Evolutionary conservation across 1,140 invertebrate genomes (phyloP), one percentile per base, ranked within the genome.

Genomic region (Aporrectodea caliginosa): DNA sequence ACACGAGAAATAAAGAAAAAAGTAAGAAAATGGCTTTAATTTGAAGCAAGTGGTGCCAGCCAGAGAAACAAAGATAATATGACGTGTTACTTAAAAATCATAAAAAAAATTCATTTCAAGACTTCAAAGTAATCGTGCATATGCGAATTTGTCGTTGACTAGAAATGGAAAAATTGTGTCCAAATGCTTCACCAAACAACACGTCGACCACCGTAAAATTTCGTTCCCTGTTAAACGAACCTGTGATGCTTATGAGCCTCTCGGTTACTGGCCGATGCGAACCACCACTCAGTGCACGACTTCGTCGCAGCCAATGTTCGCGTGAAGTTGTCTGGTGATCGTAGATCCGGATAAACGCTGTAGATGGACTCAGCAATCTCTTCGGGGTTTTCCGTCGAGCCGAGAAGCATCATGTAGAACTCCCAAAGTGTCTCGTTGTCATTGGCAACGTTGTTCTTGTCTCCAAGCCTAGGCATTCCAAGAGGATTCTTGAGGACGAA

Each of bases 271-370:
- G 33, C 16, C 27, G 75, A 35, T 77, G 35, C 75, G 35, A 77
- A 77, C 75, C 75, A 77, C n/a, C 33, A 35, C 2, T 77, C 75
- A 12, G 75, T 77, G 27, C 29, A 33, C 33, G 58, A 29, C 75
- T 77, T 31, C 43, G 75, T 77, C 0, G 58, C 30, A 2, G 75
- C 75, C 43, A 16, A 22, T 22, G 33, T 58, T 29, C 75, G 34
- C 34, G 43, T 77, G 34, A 35, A 2, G 2, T 43, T 77, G 27
- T 77, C 75, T 27, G 34, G 6, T 2, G 35, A 33, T 30, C 35
- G 2, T n/a, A 77, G 31, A 35, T 77, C 43, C 1, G 75, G 75
- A 58, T 77, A 77, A 27, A 16, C 43, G 35, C 16, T 32, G 58
- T 43, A 43, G 29, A 77, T 77, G 33, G 27, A 30, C 30, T 35